These are phyloP conservation scores for Geotria australis DNA, from an alignment of 2,797 vertebrate genomes.

Conservation along the genomic window DNA sequence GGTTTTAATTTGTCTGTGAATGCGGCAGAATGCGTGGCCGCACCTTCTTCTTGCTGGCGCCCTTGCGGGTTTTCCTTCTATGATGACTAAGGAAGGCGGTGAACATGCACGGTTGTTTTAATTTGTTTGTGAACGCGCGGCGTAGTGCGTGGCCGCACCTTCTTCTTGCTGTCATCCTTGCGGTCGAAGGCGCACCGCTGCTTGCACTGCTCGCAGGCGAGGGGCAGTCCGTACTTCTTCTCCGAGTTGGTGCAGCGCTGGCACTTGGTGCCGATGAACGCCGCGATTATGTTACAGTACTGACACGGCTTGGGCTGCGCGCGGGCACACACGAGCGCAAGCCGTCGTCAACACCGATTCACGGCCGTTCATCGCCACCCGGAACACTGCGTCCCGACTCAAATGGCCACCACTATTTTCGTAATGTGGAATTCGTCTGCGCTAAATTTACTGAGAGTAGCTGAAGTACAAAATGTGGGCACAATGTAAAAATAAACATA, in stretches of 20 bases:
- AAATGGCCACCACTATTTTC: too few species aligned
- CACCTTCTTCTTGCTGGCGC: slow-evolving; percentile 1
- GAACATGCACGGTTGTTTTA: too few species aligned
- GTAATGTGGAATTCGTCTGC: too few species aligned
- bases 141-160: not conserved
- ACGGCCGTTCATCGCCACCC: not conserved
- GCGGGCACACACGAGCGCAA: not conserved
- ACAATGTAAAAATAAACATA: not conserved
- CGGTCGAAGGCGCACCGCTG: slow-evolving; percentile 1
- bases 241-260: slow-evolving; percentile 2
- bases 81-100: too few species aligned
- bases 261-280: slow-evolving; percentile 2
- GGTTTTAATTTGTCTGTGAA: too few species aligned
- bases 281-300: slow-evolving; percentile 1
- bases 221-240: slow-evolving; percentile 1
- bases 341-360: not conserved
- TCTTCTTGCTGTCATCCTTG: slow-evolving; percentile 1
- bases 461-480: too few species aligned
- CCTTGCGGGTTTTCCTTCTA: not conserved
- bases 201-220: slow-evolving; percentile 1
- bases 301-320: slow-evolving; percentile 1
- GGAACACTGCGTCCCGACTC: not conserved
- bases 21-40: not conserved
- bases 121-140: too few species aligned
- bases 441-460: too few species aligned